Evolutionary conservation across 2,113 vertebrate species (phyloP).

Genomic region (Tachysurus vachellii): DNA sequence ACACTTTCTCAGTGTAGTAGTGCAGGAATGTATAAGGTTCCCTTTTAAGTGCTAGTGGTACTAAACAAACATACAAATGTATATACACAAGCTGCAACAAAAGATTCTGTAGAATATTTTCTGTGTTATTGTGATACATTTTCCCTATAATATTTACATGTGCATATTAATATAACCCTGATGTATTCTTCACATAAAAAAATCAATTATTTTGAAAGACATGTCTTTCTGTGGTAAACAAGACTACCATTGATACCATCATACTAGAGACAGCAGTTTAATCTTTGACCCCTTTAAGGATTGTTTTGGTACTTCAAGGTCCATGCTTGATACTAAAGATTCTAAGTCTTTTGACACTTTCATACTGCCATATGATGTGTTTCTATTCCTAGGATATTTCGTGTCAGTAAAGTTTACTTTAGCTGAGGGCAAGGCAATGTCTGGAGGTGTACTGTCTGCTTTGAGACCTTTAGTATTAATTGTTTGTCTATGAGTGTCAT

Average conservation of each 20-base stretch:
- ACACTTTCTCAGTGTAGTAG: background rate
- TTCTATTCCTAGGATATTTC: conserved; percentile 4
- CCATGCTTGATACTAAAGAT: conserved; percentile 55
- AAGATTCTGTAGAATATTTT: background rate
- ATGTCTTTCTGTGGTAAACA: background rate
- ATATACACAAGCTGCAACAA: background rate
- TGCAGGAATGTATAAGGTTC: background rate
- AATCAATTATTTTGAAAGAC: background rate
- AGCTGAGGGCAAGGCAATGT: conserved; percentile 52
- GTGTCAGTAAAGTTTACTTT: conserved; percentile 42
- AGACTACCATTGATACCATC: background rate
- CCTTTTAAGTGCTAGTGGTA: background rate
- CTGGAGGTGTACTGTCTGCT: conserved; percentile 53
- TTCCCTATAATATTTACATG: background rate
- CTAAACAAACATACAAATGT: background rate
- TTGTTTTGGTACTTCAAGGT: conserved; percentile 69
- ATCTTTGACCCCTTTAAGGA: conserved; percentile 60
- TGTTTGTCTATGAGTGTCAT: conserved; percentile 21
- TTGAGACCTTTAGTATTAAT: conserved; percentile 41
- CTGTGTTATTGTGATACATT: background rate
- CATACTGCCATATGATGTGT: conserved; percentile 52
- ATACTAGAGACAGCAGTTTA: conserved; percentile 23
- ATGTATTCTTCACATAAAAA: conserved; percentile 12
- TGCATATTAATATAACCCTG: background rate
- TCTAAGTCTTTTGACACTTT: conserved; percentile 55